Percentiles rank a stretch among this genome's conserved stretches.
Evolutionary conservation across 2,888 invertebrate genomes (phyloP).

Genomic region (Heliconius ethilla): DNA sequence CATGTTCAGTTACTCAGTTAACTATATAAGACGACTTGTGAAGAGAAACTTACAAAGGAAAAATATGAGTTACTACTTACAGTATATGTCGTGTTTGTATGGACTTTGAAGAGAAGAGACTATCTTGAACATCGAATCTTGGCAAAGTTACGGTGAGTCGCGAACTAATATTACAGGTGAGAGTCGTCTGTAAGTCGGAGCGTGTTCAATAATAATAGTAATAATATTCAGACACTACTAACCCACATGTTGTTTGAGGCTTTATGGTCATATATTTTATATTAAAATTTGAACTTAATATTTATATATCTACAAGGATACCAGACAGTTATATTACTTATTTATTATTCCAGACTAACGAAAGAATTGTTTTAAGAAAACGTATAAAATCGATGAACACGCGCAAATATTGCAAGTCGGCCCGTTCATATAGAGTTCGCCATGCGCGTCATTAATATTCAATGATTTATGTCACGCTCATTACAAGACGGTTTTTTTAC

Average conservation of each 20-base stretch:
- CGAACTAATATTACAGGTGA: background rate
- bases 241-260: no score
- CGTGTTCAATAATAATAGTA: no score
- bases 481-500: conserved; percentile 17
- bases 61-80: no score
- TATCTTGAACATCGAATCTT: background rate
- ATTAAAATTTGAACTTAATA: no score
- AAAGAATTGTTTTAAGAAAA: no score
- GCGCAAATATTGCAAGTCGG: conserved; percentile 17
- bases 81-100: background rate
- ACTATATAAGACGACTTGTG: conserved; percentile 5
- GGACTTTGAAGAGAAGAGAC: background rate
- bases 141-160: background rate
- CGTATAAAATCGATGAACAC: background rate
- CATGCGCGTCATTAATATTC: conserved; percentile 37
- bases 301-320: no score
- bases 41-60: background rate
- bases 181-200: background rate
- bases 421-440: conserved; percentile 35
- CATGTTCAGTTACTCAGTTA: conserved; percentile 4
- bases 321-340: no score
- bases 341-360: no score
- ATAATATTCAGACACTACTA: no score
- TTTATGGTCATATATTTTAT: no score
- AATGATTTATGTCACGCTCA: conserved; percentile 41